Evolutionary conservation across 2,113 vertebrate species (phyloP), one percentile per base, ranked within the genome.

Genomic region (Lamprotornis superbus): DNA sequence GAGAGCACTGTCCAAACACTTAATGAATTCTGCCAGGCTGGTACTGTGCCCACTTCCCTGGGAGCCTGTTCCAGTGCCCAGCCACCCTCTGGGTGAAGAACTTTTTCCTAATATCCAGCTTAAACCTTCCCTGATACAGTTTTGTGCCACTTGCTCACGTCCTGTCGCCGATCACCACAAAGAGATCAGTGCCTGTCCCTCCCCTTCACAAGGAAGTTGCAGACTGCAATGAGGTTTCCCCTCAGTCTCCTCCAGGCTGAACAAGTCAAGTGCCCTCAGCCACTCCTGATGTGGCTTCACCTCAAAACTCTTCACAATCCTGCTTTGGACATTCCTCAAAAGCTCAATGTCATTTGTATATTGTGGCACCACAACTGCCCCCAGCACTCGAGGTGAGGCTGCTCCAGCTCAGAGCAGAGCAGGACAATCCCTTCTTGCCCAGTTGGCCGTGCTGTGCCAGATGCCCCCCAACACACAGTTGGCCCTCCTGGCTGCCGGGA

Each of bases 341-440:
- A 60, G 13, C 40, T 74, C 28, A 18, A 22, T 55, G 12, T 39
- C 14, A 23, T 71, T 25, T 63, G 13, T 64, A 10, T 27, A 11
- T 27, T 63, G n/a, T 33, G 14, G 15, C 2, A 1, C 28, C 49
- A 11, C 6, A 55, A 47, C 22, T 39, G 17, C 12, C 0, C 18
- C 1, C 23, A 55, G 28, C 1, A 7, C 22, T 73, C 0, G 0
- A 63, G 14, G 9, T 28, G n/a, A 55, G 40, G 40, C 23, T 1
- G 4, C 9, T 7, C 11, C 39, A 70, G 19, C 0, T 1, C 46
- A 53, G 47, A 61, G 56, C 21, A 31, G 22, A 23, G 57, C 6
- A 1, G 56, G 39, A 44, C 33, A 31, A 16, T 56, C 27, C 12
- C 27, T 27, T 25, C n/a, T 80, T 67, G 21, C 40, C 33, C 2